Evolutionary conservation across 2,113 vertebrate genomes (phyloP).

Genomic region (Nycticebus coucang): DNA sequence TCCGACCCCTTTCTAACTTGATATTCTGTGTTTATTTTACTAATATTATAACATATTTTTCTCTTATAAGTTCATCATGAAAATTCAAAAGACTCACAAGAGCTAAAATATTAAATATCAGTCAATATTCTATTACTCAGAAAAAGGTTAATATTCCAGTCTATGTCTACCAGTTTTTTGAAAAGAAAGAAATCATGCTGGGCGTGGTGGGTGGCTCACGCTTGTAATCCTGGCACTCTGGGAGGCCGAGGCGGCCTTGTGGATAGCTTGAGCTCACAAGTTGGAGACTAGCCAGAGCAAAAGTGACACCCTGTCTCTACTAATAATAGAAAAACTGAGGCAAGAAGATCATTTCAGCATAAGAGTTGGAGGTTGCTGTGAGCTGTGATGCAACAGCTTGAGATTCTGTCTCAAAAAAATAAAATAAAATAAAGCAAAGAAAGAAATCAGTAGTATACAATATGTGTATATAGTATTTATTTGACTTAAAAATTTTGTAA

Average conservation of each 20-base stretch:
- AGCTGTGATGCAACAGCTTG: too few species aligned
- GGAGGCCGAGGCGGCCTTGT: too few species aligned
- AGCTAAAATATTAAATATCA: constrained; percentile 6
- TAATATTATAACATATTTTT: neutral
- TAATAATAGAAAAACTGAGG: too few species aligned
- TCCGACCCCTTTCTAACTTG: neutral
- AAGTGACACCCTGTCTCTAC: too few species aligned
- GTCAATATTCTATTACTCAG: neutral
- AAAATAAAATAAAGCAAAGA: neutral
- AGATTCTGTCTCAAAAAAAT: too few species aligned
- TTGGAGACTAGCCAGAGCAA: too few species aligned
- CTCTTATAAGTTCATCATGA: neutral
- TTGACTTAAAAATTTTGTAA: neutral
- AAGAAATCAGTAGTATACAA: neutral
- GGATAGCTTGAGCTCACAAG: too few species aligned
- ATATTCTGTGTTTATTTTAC: neutral
- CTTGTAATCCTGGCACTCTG: too few species aligned
- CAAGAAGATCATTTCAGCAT: too few species aligned
- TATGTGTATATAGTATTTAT: neutral
- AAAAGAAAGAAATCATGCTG: neutral
- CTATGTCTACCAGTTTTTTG: neutral
- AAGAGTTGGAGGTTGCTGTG: too few species aligned
- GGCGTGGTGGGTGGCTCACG: too few species aligned
- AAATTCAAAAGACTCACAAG: neutral
- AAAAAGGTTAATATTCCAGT: neutral